These are phyloP conservation scores for Sisor rabdophorus DNA, from an alignment of 2,113 vertebrate species.

Conservation along the genomic window DNA sequence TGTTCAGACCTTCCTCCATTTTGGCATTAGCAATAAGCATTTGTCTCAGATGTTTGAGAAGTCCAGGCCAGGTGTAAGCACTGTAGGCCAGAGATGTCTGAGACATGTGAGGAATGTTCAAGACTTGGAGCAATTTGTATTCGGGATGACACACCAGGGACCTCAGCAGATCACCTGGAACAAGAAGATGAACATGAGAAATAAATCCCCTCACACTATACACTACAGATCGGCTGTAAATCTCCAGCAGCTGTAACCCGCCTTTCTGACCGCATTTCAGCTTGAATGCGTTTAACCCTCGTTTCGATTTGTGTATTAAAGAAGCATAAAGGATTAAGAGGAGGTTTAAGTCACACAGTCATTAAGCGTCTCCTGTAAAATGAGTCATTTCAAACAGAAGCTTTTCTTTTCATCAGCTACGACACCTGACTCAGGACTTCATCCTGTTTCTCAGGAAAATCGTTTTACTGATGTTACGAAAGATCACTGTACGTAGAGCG, in stretches of 20 bases:
- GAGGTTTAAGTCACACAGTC: not conserved
- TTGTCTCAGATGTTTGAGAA: constrained; percentile 88
- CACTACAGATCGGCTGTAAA: not conserved
- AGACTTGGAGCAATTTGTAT: constrained; percentile 84
- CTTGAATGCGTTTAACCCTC: not conserved
- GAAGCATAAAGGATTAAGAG: not conserved
- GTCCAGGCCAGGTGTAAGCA: constrained; percentile 83
- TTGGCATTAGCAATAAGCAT: constrained; percentile 90
- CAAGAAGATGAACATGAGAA: constrained; percentile 5
- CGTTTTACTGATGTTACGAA: too few species aligned
- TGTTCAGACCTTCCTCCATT: constrained; percentile 85
- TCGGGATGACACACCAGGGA: constrained; percentile 84
- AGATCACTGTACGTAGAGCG: too few species aligned
- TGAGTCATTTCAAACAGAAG: too few species aligned
- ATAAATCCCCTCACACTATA: not conserved
- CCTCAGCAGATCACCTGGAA: constrained; percentile 83
- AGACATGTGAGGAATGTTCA: constrained; percentile 87
- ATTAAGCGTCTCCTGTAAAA: not conserved
- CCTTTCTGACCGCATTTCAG: not conserved
- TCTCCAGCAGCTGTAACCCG: not conserved
- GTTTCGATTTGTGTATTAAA: not conserved
- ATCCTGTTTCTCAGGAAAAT: not conserved
- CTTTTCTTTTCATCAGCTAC: not conserved
- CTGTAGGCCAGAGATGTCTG: constrained; percentile 81
- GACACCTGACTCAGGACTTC: not conserved